Conservation (phyloP, 2,113 vertebrate species). For the Paraplagusia blochii region DNA sequence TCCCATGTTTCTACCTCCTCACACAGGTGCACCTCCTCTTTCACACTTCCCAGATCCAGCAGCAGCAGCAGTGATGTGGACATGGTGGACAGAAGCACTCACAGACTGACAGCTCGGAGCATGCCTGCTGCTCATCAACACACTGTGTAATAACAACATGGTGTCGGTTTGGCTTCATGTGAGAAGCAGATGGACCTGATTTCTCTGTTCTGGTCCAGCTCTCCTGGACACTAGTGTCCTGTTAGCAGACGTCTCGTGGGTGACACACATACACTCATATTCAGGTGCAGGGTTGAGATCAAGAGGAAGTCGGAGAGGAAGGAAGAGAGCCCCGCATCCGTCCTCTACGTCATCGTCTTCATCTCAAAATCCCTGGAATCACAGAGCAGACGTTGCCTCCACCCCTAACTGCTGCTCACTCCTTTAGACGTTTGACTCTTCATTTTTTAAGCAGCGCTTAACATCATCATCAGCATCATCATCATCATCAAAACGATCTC, state of each 20-base stretch:
- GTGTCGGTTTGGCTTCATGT: conserved; percentile 9
- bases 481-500: conserved; percentile 54
- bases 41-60: conserved; percentile 14
- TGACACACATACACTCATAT: conserved; percentile 2
- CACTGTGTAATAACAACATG: conserved; percentile 20
- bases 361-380: conserved; percentile 51
- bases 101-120: not conserved
- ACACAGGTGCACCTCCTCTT: not conserved
- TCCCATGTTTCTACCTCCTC: not conserved
- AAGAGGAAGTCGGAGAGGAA: conserved; percentile 42
- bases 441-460: conserved; percentile 54
- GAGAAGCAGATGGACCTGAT: conserved; percentile 34
- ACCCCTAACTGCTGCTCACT: conserved; percentile 50
- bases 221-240: conserved; percentile 41
- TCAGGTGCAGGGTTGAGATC: conserved; percentile 1
- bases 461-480: conserved; percentile 51
- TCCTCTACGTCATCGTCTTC: conserved; percentile 62
- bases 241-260: conserved; percentile 38
- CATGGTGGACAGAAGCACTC: not conserved
- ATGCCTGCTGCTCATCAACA: conserved; percentile 18
- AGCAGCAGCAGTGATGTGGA: not conserved
- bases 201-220: conserved; percentile 37
- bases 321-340: conserved; percentile 66
- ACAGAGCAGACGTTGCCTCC: conserved; percentile 52
- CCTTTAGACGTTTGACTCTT: conserved; percentile 63